These are phyloP conservation scores for Polia nebulosa DNA, from an alignment of 2,888 invertebrate species.

Conservation along the genomic window DNA sequence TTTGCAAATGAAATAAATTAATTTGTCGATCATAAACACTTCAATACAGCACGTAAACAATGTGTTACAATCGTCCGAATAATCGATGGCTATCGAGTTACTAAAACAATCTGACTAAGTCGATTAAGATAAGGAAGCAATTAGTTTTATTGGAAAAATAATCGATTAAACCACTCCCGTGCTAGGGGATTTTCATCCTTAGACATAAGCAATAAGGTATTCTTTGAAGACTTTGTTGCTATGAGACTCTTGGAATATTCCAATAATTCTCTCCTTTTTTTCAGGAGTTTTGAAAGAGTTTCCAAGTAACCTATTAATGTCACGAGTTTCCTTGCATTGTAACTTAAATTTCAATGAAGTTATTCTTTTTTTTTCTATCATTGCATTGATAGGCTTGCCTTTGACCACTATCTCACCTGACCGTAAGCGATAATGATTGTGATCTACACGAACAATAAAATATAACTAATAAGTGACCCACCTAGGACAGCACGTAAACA, in stretches of 20 bases:
- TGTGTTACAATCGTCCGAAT: slow-evolving; percentile 31
- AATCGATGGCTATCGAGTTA: slow-evolving; percentile 61
- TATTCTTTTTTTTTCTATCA: too few species aligned
- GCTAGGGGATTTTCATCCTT: slow-evolving; percentile 2
- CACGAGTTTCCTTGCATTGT: too few species aligned
- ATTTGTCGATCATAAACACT: slow-evolving; percentile 20
- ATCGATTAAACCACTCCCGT: slow-evolving; percentile 36
- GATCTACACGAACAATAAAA: too few species aligned
- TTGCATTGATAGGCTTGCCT: too few species aligned
- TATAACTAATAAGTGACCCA: too few species aligned
- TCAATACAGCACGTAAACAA: slow-evolving; percentile 38
- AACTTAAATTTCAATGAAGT: background rate
- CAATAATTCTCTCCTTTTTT: background rate
- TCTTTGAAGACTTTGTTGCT: background rate
- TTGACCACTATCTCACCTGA: too few species aligned
- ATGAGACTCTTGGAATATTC: background rate
- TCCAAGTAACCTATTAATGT: background rate
- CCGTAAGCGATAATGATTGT: too few species aligned
- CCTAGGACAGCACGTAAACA: too few species aligned
- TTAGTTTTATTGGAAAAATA: slow-evolving; percentile 61
- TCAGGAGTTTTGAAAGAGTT: slow-evolving; percentile 1
- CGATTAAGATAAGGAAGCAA: slow-evolving; percentile 58
- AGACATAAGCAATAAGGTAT: background rate
- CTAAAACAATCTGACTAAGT: slow-evolving; percentile 57
- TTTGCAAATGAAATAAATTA: slow-evolving; percentile 42